These are phyloP conservation scores for Xestobium rufovillosum DNA, from an alignment of 2,888 invertebrate genomes.

Conservation along the genomic window DNA sequence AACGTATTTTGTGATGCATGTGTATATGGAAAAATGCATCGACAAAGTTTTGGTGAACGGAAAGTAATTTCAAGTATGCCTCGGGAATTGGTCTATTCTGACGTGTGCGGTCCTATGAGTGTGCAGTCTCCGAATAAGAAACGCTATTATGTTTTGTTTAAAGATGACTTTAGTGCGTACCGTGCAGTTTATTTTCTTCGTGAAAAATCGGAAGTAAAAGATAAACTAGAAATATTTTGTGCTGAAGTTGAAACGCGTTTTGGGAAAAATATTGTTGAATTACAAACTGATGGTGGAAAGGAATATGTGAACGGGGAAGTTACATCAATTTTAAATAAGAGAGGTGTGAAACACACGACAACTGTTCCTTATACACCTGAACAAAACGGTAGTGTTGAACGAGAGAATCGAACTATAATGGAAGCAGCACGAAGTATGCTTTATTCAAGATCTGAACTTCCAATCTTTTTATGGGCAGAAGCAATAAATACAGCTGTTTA, in stretches of 20 bases:
- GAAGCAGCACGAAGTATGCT: slow-evolving; percentile 15
- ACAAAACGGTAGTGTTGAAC: slow-evolving; percentile 13
- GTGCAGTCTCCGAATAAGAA: slow-evolving; percentile 10
- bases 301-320: too few relatives aligned
- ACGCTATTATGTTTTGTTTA: slow-evolving; percentile 17
- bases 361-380: slow-evolving; percentile 12
- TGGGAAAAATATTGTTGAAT: too few relatives aligned
- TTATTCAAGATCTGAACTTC: slow-evolving; percentile 10
- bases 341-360: slow-evolving; percentile 5
- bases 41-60: slow-evolving; percentile 18
- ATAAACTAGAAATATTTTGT: too few relatives aligned
- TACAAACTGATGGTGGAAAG: too few relatives aligned
- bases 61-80: slow-evolving; percentile 7
- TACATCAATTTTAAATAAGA: too few relatives aligned
- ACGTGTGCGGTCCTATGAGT: slow-evolving; percentile 19
- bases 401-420: slow-evolving; percentile 12
- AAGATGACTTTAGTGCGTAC: slow-evolving; percentile 17
- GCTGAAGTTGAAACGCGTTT: slow-evolving; percentile 14
- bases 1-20: slow-evolving; percentile 21
- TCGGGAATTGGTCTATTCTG: slow-evolving; percentile 15
- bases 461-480: slow-evolving; percentile 13
- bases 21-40: slow-evolving; percentile 22
- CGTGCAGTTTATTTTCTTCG: slow-evolving; percentile 20
- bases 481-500: slow-evolving; percentile 10
- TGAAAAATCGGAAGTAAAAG: too few relatives aligned